Base-by-base conservation (phyloP, 2,113 vertebrate genomes). In the Collichthys lucidus region DNA sequence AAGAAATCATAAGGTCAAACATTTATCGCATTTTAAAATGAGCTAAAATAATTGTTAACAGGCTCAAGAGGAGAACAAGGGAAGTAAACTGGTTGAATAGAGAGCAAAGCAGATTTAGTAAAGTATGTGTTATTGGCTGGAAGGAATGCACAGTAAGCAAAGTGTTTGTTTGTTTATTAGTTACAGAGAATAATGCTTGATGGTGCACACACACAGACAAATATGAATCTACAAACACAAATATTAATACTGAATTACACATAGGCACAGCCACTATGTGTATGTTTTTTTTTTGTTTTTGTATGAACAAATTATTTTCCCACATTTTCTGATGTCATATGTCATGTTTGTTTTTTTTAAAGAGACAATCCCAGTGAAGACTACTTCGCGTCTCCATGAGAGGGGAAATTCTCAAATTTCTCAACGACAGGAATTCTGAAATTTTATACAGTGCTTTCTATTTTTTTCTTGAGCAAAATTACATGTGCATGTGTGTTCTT, bases 121-220 rank as follows among this genome's bases (percentile, higher is more conserved):
- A 74, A 73, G n/a, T 65, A 49, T 24, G 65, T 85, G 80, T 86
- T 84, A 84, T 69, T 84, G 78, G 72, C 53, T 75, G 52, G 31
- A 71, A 60, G 68, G 47, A 79, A 86, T 26, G n/a, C 70, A 77
- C 66, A 74, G 64, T 55, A 50, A 79, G 79, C 52, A 82, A 63
- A 82, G 70, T 52, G 74, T 55, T 70, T 84, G n/a, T n/a, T n/a
- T n/a, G 82, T 78, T 89, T 80, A 84, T 77, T 77, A 52, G 72
- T 62, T 42, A 59, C 53, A 14, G 20, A 24, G 22, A 70, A 40
- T 1, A 55, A 59, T 57, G 79, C 71, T 78, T 82, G 53, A 75
- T 31, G 22, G 11, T 52, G 46, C 42, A 60, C 53, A 65, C 26
- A 81, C 65, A 85, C 29, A 62, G 1, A 67, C 65, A 75, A 42